A percentile compares a stretch with the other conserved stretches of the same genome.
Conservation (phyloP, 1,140 invertebrate genomes). For the Chymomyza costata region DNA sequence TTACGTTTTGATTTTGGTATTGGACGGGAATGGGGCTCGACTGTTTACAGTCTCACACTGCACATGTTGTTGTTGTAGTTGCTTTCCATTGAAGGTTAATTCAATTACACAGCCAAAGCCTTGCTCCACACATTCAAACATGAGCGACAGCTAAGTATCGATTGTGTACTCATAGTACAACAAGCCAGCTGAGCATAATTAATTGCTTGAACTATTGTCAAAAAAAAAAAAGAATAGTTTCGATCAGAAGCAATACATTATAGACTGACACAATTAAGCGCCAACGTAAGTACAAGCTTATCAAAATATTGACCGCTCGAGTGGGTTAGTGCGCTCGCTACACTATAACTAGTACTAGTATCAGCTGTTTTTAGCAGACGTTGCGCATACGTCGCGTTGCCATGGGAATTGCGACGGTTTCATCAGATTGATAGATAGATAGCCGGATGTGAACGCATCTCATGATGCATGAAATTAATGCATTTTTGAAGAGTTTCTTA, state of each 20-base stretch:
- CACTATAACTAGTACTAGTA: no score
- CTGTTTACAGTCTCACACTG: constrained; percentile 7
- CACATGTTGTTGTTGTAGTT: constrained; percentile 41
- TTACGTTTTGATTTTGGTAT: constrained; percentile 39
- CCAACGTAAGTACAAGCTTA: no score
- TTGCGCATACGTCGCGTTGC: constrained; percentile 37
- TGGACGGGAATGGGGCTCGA: constrained; percentile 6
- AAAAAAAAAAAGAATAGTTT: no score
- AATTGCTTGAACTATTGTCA: constrained; percentile 6
- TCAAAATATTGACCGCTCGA: no score
- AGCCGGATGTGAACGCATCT: constrained; percentile 30
- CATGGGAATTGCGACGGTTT: no score
- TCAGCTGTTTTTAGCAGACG: no score
- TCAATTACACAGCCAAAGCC: constrained; percentile 55
- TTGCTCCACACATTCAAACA: constrained; percentile 29
- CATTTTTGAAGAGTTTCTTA: constrained; percentile 25
- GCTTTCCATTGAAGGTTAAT: constrained; percentile 55
- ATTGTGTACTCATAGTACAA: constrained; percentile 20
- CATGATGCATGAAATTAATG: constrained; percentile 48
- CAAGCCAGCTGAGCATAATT: constrained; percentile 4
- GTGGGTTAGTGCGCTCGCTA: not conserved
- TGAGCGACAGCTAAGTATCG: constrained; percentile 23
- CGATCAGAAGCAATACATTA: no score
- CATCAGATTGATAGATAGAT: constrained; percentile 25
- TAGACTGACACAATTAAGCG: no score